These are phyloP conservation scores for Rhabdophis nuchalis DNA, from an alignment of 2,797 vertebrate genomes.

Conservation along the genomic window DNA sequence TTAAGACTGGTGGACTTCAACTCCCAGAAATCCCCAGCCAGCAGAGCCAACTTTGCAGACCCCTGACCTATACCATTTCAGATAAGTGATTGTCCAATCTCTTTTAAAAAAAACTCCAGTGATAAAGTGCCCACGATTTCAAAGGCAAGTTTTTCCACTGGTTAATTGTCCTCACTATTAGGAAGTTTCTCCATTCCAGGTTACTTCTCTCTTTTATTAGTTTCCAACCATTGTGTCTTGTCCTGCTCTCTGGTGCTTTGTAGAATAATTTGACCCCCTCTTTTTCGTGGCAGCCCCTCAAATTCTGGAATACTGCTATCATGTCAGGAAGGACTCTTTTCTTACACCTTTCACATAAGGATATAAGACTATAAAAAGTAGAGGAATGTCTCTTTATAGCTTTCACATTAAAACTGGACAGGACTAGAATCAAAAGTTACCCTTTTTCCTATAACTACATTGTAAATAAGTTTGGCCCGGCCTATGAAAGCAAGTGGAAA, in stretches of 20 bases:
- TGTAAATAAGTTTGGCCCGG: not conserved
- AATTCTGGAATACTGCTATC: too few relatives aligned
- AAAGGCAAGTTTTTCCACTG: not conserved
- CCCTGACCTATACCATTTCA: too few relatives aligned
- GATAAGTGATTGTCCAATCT: not conserved
- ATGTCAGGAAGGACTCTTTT: not conserved
- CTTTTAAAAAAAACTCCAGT: not conserved
- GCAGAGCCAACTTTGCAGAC: too few relatives aligned
- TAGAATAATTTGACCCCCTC: too few relatives aligned
- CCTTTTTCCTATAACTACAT: not conserved
- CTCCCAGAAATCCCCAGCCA: too few relatives aligned
- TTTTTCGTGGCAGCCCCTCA: too few relatives aligned
- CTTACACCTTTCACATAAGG: not conserved
- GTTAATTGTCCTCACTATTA: too few relatives aligned
- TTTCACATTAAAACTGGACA: not conserved
- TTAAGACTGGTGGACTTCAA: too few relatives aligned
- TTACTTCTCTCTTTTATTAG: too few relatives aligned
- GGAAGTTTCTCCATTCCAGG: too few relatives aligned
- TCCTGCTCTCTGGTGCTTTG: too few relatives aligned
- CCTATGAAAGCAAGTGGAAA: not conserved
- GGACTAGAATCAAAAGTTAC: not conserved
- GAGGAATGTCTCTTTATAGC: not conserved
- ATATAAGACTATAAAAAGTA: not conserved
- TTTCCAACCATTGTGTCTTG: too few relatives aligned
- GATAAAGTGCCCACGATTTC: not conserved